Conservation (phyloP, 2,113 vertebrate genomes). For the Motacilla alba region DNA sequence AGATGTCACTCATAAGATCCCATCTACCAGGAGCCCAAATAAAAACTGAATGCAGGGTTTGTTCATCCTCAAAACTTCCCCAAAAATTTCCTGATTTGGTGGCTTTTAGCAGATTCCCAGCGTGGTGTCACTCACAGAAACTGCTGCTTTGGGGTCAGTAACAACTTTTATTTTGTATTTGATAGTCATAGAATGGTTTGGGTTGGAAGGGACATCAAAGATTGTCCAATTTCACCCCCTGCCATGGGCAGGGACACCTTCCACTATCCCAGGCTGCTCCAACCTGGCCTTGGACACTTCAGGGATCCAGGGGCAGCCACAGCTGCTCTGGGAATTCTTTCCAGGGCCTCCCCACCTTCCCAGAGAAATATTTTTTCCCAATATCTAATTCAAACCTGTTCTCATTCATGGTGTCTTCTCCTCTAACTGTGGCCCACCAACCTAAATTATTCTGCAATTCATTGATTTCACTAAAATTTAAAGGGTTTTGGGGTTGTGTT, state of each 20-base stretch:
- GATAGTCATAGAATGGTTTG: background rate
- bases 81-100: background rate
- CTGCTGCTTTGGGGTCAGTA: background rate
- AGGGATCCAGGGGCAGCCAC: background rate
- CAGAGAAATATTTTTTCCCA: background rate
- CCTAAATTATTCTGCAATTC: background rate
- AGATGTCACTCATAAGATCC: background rate
- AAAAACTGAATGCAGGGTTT: background rate
- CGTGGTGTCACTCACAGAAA: accelerated
- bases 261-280: no score
- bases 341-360: background rate
- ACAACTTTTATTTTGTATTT: background rate
- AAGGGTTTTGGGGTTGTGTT: background rate
- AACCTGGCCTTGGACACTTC: background rate
- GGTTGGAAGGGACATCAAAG: background rate
- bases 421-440: background rate
- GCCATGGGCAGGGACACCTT: no score
- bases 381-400: background rate
- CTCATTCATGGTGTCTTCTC: background rate
- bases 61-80: background rate
- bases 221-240: no score
- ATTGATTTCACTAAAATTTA: background rate
- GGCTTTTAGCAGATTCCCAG: background rate
- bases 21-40: background rate
- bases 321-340: background rate